These are phyloP conservation scores for Grallaria varia DNA, from an alignment of 2,113 vertebrate genomes.

Conservation along the genomic window DNA sequence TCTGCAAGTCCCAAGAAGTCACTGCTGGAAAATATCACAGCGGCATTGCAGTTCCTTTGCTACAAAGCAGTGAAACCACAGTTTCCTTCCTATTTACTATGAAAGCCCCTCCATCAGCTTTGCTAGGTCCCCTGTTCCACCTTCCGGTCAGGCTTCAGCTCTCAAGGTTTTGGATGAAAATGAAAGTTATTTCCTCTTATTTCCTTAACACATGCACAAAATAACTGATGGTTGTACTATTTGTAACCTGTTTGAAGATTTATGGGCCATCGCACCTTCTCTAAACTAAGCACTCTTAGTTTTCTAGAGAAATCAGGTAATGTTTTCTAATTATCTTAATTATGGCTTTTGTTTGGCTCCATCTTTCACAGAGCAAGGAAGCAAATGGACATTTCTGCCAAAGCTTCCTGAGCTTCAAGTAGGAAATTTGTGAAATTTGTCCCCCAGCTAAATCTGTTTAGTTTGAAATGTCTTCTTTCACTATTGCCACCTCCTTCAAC, in stretches of 20 bases:
- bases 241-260: neutral
- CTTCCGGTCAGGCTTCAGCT: neutral
- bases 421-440: neutral
- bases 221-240: accelerated
- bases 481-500: neutral
- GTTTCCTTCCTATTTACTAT: neutral
- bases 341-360: neutral
- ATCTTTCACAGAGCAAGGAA: neutral
- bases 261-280: neutral
- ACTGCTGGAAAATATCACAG: neutral
- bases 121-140: neutral
- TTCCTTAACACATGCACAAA: neutral
- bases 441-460: neutral
- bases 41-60: neutral
- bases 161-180: neutral
- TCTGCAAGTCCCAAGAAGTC: neutral
- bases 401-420: neutral
- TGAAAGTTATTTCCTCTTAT: neutral
- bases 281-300: neutral
- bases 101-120: neutral
- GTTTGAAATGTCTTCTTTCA: neutral
- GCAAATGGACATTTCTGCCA: neutral
- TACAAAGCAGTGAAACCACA: neutral
- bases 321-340: neutral
- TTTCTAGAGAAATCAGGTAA: neutral